Percentiles rank a stretch among this genome's conserved stretches.
Conservation (phyloP, 92 coral and sea anemone species). For the Siderastrea siderea region DNA sequence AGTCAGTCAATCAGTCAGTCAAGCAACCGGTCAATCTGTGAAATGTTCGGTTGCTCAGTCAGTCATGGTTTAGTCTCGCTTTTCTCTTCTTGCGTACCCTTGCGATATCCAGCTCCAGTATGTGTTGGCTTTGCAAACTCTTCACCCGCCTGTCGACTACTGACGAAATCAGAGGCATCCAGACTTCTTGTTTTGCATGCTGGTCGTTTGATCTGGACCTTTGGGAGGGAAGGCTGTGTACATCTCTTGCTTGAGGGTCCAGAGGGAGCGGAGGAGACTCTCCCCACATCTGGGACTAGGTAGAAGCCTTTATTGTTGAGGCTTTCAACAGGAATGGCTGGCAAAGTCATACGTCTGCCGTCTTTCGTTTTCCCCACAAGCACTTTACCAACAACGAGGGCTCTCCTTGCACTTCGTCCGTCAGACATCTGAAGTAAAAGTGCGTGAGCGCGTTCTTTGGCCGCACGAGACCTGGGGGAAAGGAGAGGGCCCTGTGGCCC, state of each 20-base stretch:
- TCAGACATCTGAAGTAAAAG: not conserved
- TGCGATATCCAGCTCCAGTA: not conserved
- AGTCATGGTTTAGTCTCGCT: not conserved
- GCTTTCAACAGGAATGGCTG: not conserved
- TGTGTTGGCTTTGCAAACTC: not conserved
- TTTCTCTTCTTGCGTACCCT: not conserved
- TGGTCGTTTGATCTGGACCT: not conserved
- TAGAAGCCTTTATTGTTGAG: not conserved
- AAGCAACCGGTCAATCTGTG: not conserved
- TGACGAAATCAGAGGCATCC: not conserved
- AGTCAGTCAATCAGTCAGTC: too few species aligned
- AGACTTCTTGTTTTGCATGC: not conserved
- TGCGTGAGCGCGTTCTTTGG: not conserved
- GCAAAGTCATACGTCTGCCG: not conserved
- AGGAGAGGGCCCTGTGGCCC: not conserved
- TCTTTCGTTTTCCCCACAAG: not conserved
- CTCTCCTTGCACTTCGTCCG: not conserved
- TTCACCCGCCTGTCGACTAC: not conserved
- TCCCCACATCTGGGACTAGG: not conserved
- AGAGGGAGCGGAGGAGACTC: not conserved
- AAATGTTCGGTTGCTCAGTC: too few species aligned
- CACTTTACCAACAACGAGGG: not conserved
- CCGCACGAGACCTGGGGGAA: not conserved
- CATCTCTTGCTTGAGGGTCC: not conserved
- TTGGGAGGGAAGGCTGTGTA: not conserved